Base-by-base conservation (phyloP, 2,113 vertebrate species). In the Acanthochromis polyacanthus region DNA sequence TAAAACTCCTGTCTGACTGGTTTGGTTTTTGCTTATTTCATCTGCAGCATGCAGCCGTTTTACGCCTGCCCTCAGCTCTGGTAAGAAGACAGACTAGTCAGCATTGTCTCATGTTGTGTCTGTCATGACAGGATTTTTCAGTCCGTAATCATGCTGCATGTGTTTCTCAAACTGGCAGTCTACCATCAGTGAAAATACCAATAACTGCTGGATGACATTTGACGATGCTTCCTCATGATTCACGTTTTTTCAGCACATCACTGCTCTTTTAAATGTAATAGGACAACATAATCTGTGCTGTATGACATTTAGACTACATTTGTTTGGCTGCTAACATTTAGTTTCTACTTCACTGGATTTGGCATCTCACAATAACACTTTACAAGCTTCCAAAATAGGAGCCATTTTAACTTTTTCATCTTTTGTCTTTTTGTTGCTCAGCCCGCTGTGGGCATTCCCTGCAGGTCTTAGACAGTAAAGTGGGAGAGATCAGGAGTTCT, bases 401-500 rank as follows among this genome's bases (percentile, higher is more conserved):
- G 8, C 4, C 12, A 15, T 57, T 28, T 58, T 17, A 12, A 8
- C 7, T 17, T 48, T 2, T 56, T 20, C 3, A 3, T 45, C 50
- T 6, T 30, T 19, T 15, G 1, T 70, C 5, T 68, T 50, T 3
- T 1, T 68, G 11, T 77, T 20, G 32, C 30, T 65, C 69, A 95
- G 95, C 57, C 40, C 91, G 38, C 38, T 95, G 94, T 85, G 91
- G 88, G 5, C 87, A 70, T 56, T 67, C 83, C 8, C 55, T 72
- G 38, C 92, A 93, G 88, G 69, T 94, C 43, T 71, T 94, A 4
- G 89, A 91, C 1, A 71, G 45, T 20, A 68, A 89, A 61, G 89
- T 88, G 51, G 95, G 95, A 66, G 91, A 94, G 75, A 95, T 95
- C 55, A 64, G 70, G 52, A 93, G 91, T 71, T 92, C 93, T 11